These are phyloP conservation scores for Isotomurus palustris DNA, from an alignment of 2,888 invertebrate genomes.

Conservation along the genomic window DNA sequence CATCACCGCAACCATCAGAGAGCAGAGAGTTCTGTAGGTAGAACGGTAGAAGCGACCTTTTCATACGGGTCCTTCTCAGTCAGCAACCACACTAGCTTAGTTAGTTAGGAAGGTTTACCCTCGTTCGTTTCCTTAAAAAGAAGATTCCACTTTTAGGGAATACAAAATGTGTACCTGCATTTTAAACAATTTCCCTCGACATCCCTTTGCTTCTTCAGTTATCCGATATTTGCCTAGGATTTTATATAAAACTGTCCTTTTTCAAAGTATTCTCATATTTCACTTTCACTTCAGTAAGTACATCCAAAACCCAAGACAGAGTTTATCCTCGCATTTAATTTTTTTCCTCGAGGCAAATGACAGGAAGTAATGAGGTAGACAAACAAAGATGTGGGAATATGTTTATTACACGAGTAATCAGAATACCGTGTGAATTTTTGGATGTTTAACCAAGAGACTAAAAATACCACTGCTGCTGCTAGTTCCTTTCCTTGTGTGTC, in stretches of 20 bases:
- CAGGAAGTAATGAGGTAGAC: not conserved
- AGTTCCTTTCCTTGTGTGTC: no score
- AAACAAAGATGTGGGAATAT: not conserved
- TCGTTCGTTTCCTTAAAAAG: no score
- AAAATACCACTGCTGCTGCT: no score
- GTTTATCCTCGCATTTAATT: not conserved
- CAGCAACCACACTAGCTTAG: no score
- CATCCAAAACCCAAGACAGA: not conserved
- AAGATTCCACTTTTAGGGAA: not conserved
- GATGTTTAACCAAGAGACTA: not conserved
- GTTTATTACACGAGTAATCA: no score
- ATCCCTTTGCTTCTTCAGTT: not conserved
- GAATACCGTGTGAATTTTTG: not conserved
- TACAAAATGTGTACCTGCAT: not conserved
- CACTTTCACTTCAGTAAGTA: conserved; percentile 8
- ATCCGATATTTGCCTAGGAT: conserved; percentile 5
- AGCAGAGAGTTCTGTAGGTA: no score
- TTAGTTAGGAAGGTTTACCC: no score
- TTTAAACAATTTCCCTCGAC: not conserved
- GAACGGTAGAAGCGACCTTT: no score
- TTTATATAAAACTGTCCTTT: not conserved
- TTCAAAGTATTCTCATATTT: conserved; percentile 6
- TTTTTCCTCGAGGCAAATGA: not conserved
- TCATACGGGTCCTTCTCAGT: no score
- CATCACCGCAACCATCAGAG: no score